Evolutionary conservation across 2,888 invertebrate genomes (phyloP).

Genomic region (Linnaemya vulpina): DNA sequence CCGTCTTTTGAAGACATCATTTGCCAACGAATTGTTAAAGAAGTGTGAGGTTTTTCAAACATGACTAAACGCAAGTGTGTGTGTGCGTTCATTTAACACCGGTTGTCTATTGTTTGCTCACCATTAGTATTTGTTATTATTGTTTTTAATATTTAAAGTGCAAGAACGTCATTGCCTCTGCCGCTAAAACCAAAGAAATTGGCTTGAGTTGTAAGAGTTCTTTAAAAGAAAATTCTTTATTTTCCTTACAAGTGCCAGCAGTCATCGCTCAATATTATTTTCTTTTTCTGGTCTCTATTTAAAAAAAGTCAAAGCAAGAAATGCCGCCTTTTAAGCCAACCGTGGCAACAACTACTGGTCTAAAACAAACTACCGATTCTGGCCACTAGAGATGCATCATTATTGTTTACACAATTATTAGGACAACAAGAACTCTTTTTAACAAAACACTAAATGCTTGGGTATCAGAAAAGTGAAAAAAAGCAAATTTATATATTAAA

Average conservation of each 20-base stretch:
- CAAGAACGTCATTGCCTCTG: conserved; percentile 69
- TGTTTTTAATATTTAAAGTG: conserved; percentile 82
- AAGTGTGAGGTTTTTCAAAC: background rate
- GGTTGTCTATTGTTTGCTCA: conserved; percentile 74
- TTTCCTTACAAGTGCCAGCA: conserved; percentile 41
- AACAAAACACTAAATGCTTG: conserved; percentile 50
- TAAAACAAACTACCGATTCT: conserved; percentile 44
- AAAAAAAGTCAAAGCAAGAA: conserved; percentile 67
- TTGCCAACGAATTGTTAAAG: background rate
- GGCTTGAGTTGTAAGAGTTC: conserved; percentile 74
- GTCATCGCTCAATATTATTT: conserved; percentile 71
- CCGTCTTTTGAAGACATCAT: conserved; percentile 50
- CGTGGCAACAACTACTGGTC: conserved; percentile 38
- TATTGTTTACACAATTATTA: conserved; percentile 82
- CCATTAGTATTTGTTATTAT: conserved; percentile 80
- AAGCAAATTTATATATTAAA: background rate
- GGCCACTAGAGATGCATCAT: conserved; percentile 77
- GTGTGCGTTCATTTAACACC: conserved; percentile 54
- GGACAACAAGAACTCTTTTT: conserved; percentile 74
- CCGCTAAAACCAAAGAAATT: conserved; percentile 74
- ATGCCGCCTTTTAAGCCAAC: conserved; percentile 76
- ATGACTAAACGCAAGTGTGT: background rate
- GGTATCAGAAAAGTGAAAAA: background rate
- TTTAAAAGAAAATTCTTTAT: background rate
- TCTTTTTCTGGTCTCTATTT: conserved; percentile 70